phyloP scores from a whole-genome alignment of 2,113 vertebrate genomes.

The Trinectes maculatus region DNA sequence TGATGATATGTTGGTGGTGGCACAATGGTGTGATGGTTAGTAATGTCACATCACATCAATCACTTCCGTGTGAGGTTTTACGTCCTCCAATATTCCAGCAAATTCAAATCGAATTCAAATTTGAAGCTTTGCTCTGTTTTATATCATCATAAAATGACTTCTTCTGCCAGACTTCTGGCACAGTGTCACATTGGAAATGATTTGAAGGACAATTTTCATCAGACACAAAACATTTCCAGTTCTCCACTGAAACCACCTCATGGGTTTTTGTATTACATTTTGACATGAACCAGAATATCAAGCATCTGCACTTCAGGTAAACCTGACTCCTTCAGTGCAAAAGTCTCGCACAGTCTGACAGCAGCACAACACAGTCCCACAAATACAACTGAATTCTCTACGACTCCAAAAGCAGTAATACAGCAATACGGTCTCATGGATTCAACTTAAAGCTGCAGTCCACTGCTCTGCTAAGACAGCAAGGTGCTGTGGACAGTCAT shows the following conservation, averaged over 20 bases:
- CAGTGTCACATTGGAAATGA: neutral
- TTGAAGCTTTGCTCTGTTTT: neutral
- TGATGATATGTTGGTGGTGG: neutral
- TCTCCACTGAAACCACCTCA: no score
- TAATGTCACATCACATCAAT: no score
- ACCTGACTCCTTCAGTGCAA: neutral
- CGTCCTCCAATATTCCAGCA: neutral
- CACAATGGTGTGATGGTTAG: no score
- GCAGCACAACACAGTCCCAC: neutral
- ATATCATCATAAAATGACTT: neutral
- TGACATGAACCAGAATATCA: neutral
- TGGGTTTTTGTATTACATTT: neutral
- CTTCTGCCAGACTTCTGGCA: neutral
- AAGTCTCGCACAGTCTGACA: neutral
- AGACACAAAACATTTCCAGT: no score
- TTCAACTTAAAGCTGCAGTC: conserved; percentile 17
- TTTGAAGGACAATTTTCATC: no score
- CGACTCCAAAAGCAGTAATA: neutral
- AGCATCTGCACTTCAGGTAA: neutral
- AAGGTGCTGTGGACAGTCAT: conserved; percentile 52
- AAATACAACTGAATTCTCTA: conserved; percentile 6
- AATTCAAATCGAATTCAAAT: neutral
- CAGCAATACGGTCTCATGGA: conserved; percentile 7
- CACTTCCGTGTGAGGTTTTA: no score
- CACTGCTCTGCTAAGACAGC: conserved; percentile 41